Evolutionary conservation across 30 jellyfish, hydroid and myxozoan genomes (phyloP).

Genomic region (Cassiopea andromeda): DNA sequence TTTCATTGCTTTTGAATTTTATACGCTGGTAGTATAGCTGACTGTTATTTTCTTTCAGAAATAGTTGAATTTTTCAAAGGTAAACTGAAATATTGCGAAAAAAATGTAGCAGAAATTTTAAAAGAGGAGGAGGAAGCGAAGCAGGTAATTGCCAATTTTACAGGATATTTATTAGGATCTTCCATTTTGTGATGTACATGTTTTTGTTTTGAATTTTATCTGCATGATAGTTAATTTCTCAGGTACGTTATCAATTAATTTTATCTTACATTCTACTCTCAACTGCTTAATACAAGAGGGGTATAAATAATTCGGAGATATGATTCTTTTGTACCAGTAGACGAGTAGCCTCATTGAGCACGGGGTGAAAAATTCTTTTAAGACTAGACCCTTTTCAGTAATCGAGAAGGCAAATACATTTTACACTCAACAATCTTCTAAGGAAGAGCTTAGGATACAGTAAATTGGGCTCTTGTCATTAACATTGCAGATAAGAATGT

Average conservation of each 20-base stretch:
- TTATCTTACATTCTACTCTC: too few species aligned
- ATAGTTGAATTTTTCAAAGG: slow-evolving; percentile 66
- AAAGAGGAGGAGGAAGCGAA: slow-evolving; percentile 90
- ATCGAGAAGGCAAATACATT: background rate
- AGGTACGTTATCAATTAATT: too few species aligned
- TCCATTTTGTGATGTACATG: background rate
- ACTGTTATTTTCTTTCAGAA: slow-evolving; percentile 20
- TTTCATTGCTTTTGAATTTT: background rate
- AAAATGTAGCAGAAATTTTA: slow-evolving; percentile 78
- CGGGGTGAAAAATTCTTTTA: background rate
- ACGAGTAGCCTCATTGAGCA: too few species aligned
- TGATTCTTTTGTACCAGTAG: too few species aligned
- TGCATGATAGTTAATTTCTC: too few species aligned
- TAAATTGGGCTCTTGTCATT: background rate
- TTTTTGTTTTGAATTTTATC: background rate
- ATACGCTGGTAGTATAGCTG: background rate
- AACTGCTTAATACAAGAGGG: too few species aligned
- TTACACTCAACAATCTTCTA: background rate
- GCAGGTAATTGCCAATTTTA: slow-evolving; percentile 40
- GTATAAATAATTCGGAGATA: too few species aligned
- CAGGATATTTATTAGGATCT: background rate
- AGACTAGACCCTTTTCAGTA: background rate
- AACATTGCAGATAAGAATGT: slow-evolving; percentile 78
- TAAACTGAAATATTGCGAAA: slow-evolving; percentile 62
- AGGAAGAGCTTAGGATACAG: background rate